Evolutionary conservation across 2,797 vertebrate genomes (phyloP), one percentile per base, ranked within the genome.

Genomic region (Myripristis murdjan): DNA sequence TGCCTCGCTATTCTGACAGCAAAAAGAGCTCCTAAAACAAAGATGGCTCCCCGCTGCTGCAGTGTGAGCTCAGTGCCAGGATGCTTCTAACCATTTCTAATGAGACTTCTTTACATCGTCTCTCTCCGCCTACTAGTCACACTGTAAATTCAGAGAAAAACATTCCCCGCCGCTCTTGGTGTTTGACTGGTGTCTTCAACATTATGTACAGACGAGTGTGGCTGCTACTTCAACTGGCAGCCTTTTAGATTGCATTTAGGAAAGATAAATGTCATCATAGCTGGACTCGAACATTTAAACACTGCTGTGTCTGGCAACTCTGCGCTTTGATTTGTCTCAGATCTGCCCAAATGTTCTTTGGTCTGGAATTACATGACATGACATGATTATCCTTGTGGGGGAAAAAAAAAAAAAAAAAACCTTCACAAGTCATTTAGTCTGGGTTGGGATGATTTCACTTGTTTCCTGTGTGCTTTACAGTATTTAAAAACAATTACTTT

Each of bases 21-120:
- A n/a, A 74, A 62, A 73, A 41, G 33, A 56, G 59, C 62, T 68
- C 33, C 6, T 37, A 43, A 73, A 75, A 65, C 44, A 48, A 69
- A 64, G 47, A 67, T n/a, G 6, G 37, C 53, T 65, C 43, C 48
- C 58, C 43, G 28, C 77, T 66, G 67, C 74, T n/a, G n/a, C n/a
- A n/a, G n/a, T n/a, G n/a, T n/a, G n/a, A n/a, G n/a, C n/a, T n/a
- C n/a, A n/a, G n/a, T 65, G 20, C 37, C 33, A 35, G 18, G 35
- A 56, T 31, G 48, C 58, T 61, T 69, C 57, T 35, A 44, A 73
- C 35, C 18, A n/a, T 62, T 59, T 80, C 58, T 75, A 72, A 74
- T 79, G 52, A 81, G 70, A 64, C 22, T 20, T 53, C 33, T 54
- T n/a, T 52, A 53, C 35, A n/a, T 37, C 31, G n/a, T 59, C 62